phyloP scores from a whole-genome alignment of 2,797 vertebrate species.

The Falco biarmicus region DNA sequence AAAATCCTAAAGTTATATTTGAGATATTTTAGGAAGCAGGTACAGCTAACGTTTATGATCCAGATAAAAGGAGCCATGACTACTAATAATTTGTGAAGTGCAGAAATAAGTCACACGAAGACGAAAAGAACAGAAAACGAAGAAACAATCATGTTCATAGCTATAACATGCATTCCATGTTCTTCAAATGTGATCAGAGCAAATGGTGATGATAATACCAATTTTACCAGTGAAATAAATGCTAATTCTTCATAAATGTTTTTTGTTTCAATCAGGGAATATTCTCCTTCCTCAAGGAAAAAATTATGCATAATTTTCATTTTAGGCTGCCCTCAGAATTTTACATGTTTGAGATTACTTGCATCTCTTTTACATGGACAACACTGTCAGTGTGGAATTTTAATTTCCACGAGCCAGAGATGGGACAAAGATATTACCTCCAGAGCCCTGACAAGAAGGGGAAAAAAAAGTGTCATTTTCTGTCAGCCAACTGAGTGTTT shows the following conservation, averaged over 20 bases:
- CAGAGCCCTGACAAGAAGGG: background rate
- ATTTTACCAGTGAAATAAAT: background rate
- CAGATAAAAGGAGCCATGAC: background rate
- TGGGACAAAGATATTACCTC: background rate
- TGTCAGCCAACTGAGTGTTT: background rate
- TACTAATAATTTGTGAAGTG: background rate
- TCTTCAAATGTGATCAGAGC: background rate
- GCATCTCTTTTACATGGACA: background rate
- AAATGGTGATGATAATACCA: background rate
- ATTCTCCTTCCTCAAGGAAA: background rate
- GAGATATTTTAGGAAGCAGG: background rate
- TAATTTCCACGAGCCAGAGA: background rate
- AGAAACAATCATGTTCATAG: background rate
- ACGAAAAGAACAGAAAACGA: background rate
- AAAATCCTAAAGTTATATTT: background rate
- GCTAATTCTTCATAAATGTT: background rate
- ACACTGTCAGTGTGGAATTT: background rate
- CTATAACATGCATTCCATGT: background rate
- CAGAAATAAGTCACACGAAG: background rate
- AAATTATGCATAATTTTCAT: background rate
- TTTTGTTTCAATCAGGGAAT: background rate
- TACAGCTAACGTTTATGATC: background rate
- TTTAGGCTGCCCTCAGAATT: background rate
- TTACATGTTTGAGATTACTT: background rate
- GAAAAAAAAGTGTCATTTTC: background rate